Evolutionary conservation across 2,113 vertebrate species (phyloP).

Genomic region (Daboia siamensis): DNA sequence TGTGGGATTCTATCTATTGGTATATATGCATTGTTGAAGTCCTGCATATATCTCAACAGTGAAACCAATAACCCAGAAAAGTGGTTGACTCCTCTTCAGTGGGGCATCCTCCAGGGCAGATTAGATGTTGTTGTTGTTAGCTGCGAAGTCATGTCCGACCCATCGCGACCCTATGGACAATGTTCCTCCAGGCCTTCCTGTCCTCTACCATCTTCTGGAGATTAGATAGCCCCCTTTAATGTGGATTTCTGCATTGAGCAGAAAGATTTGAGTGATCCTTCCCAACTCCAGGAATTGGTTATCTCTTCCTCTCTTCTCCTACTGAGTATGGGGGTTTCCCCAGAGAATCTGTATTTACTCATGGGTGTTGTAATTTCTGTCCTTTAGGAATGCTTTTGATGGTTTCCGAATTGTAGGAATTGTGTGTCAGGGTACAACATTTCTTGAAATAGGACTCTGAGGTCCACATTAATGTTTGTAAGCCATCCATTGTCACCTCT

Average conservation of each 20-base stretch:
- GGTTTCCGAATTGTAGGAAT: neutral
- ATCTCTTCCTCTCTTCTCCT: neutral
- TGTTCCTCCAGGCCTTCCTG: too few relatives aligned
- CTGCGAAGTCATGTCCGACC: too few relatives aligned
- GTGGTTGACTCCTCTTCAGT: neutral
- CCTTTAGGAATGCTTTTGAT: neutral
- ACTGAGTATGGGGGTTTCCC: neutral
- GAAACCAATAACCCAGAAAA: neutral
- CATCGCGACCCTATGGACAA: too few relatives aligned
- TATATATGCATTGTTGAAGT: neutral
- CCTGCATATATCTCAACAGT: neutral
- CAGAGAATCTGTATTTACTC: neutral
- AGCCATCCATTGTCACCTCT: too few relatives aligned
- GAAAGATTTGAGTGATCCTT: neutral
- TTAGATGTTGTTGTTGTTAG: neutral
- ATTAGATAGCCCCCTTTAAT: neutral
- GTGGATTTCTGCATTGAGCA: neutral
- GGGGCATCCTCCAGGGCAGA: neutral
- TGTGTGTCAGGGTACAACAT: neutral
- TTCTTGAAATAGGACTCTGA: neutral
- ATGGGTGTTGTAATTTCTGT: neutral
- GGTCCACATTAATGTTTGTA: neutral
- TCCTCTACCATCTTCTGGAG: neutral
- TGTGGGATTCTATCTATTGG: neutral
- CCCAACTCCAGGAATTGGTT: neutral